Base-by-base conservation (phyloP, 2,797 vertebrate species). In the Oophaga sylvatica region DNA sequence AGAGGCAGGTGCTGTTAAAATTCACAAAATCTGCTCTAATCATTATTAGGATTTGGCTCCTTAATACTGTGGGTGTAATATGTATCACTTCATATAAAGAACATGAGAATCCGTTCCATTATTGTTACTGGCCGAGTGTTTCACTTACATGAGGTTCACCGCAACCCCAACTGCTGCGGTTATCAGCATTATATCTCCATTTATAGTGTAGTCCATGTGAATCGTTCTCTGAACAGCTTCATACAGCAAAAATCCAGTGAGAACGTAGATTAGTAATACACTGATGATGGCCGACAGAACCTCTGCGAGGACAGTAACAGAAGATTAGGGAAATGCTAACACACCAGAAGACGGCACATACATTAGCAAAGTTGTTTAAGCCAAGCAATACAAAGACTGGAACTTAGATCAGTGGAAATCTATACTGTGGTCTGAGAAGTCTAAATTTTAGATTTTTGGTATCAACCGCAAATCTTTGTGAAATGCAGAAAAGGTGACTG, bases 141-240 rank as follows among this genome's bases (percentile, higher is more conserved):
- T 68, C 53, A 90, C 97, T 97, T 95, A 99, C 98, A 99, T 93
- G 85, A 99, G 90, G 89, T 99, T 99, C 89, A 99, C 96, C 3
- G 97, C 98, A 80, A 99, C 98, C 1, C 98, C 98, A 22, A 99
- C 95, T 0, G 97, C 98, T 70, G 98, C 98, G 0, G 97, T 99
- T 91, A 99, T 99, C 89, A 99, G 96, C 98, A 99, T 99, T 89
- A 97, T 94, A 31, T 99, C 97, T n/a, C 98, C 98, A 15, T 99
- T 95, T 88, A 99, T 99, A 90, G 94, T 94, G 89, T 99, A 99
- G 92, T 99, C 96, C 92, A 96, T 97, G 88, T 96, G 95, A 73
- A 99, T 89, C 0, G 98, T 99, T 91, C 98, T 96, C 93, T 99
- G 97, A 88, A 98, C 94, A 2, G 98, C 98, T 94, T 99, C 98